A percentile compares a stretch with the other conserved stretches of the same genome.
Evolutionary conservation across 2,797 vertebrate genomes (phyloP).

Genomic region (Taenioides sp.): DNA sequence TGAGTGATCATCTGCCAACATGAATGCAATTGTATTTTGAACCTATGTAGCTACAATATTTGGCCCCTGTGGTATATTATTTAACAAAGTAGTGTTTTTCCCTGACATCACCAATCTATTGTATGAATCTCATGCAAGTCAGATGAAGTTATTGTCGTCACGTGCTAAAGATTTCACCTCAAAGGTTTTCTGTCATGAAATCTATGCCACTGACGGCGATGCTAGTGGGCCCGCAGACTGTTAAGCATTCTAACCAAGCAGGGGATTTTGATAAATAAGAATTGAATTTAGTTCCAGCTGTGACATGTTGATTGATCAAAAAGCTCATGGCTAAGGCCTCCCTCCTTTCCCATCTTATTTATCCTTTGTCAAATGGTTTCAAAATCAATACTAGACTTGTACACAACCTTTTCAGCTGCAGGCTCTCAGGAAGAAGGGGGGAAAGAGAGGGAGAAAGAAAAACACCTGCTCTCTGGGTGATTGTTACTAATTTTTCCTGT

Average conservation of each 20-base stretch:
- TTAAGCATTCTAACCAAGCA: constrained; percentile 78
- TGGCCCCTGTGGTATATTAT: constrained; percentile 36
- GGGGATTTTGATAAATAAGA: constrained; percentile 96
- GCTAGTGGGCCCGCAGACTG: constrained; percentile 52
- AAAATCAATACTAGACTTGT: constrained; percentile 94
- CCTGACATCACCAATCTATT: constrained; percentile 16
- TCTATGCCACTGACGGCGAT: constrained; percentile 65
- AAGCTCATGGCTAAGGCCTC: constrained; percentile 94
- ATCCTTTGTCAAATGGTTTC: constrained; percentile 94
- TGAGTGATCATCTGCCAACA: constrained; percentile 50
- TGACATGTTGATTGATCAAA: constrained; percentile 99
- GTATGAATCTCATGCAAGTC: constrained; percentile 55
- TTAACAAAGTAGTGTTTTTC: constrained; percentile 29
- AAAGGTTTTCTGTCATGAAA: constrained; percentile 70
- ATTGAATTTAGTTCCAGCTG: constrained; percentile 95
- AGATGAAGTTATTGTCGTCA: constrained; percentile 48
- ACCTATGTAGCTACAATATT: constrained; percentile 20
- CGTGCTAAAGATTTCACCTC: constrained; percentile 62
- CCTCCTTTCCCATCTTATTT: constrained; percentile 91
- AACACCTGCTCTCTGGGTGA: constrained; percentile 86
- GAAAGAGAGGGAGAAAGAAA: constrained; percentile 63
- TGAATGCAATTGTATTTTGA: constrained; percentile 35
- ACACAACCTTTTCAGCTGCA: constrained; percentile 84
- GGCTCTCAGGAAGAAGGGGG: constrained; percentile 64
- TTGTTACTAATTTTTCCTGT: constrained; percentile 89